phyloP scores from a whole-genome alignment of 2,888 invertebrate species.

The Neelides folsomi region DNA sequence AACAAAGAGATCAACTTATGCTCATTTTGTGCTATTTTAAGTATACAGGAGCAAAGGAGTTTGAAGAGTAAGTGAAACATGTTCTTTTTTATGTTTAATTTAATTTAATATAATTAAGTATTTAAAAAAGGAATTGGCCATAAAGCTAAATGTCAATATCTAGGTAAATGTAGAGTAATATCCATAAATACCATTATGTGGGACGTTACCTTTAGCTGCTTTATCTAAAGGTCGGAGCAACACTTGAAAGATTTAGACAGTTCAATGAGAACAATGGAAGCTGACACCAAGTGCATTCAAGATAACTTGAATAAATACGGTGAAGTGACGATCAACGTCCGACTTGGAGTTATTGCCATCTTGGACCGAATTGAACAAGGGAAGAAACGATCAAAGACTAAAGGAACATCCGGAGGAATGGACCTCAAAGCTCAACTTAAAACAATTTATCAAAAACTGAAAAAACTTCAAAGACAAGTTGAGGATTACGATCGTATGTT shows the following conservation, averaged over 20 bases:
- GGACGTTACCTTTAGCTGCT: too few species aligned
- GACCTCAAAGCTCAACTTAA: constrained; percentile 15
- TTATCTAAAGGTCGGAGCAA: too few species aligned
- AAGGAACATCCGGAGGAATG: neutral
- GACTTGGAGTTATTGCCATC: constrained; percentile 20
- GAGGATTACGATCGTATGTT: constrained; percentile 10
- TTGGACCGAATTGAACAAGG: constrained; percentile 22
- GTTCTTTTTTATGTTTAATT: neutral
- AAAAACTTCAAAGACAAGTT: constrained; percentile 9
- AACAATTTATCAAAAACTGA: constrained; percentile 12
- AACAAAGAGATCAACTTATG: constrained; percentile 22
- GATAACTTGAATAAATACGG: constrained; percentile 18
- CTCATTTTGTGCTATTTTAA: constrained; percentile 25
- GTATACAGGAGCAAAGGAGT: constrained; percentile 22
- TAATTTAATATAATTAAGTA: neutral
- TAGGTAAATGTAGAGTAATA: too few species aligned
- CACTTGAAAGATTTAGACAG: constrained; percentile 5
- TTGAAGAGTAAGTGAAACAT: constrained; percentile 13
- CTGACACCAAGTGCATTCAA: constrained; percentile 9
- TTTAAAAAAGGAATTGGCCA: neutral
- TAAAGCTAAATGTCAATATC: too few species aligned
- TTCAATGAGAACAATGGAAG: constrained; percentile 10
- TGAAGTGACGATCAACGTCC: constrained; percentile 15
- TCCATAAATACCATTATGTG: too few species aligned
- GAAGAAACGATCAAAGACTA: constrained; percentile 7